Percentiles rank a stretch among this genome's conserved stretches.
Evolutionary conservation across 2,888 invertebrate species (phyloP).

Genomic region (Cosmia pyralina): DNA sequence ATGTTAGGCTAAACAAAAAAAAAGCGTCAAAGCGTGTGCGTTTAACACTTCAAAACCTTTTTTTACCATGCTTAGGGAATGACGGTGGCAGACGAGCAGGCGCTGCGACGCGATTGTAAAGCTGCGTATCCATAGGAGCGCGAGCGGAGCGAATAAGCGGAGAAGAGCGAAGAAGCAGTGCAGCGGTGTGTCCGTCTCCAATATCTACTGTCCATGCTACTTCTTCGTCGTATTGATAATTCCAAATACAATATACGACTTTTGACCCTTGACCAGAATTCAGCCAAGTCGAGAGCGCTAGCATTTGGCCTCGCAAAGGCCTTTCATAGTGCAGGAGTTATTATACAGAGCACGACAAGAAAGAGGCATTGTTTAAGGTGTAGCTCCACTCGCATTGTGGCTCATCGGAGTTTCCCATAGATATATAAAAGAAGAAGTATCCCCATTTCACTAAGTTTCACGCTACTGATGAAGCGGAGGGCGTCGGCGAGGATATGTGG

Average conservation of each 20-base stretch:
- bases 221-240: not conserved
- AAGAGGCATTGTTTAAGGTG: not conserved
- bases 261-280: not conserved
- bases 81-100: constrained; percentile 11
- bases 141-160: not conserved
- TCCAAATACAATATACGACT: not conserved
- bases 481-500: not conserved
- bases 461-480: not conserved
- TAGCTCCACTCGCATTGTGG: not conserved
- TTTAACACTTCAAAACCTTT: not conserved
- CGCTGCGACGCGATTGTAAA: constrained; percentile 3
- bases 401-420: not conserved
- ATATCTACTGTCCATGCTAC: not conserved
- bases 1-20: not conserved
- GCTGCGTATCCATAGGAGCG: not conserved
- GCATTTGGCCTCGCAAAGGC: not conserved
- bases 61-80: not conserved
- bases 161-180: not conserved
- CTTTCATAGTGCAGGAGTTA: not conserved
- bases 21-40: not conserved
- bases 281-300: not conserved
- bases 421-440: too few relatives aligned
- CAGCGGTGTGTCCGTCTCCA: too few relatives aligned
- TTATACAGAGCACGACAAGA: not conserved
- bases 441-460: not conserved